These are phyloP conservation scores for Hippasteria phrygiana DNA, from an alignment of 53 echinoderm and acorn worm genomes.

Conservation along the genomic window DNA sequence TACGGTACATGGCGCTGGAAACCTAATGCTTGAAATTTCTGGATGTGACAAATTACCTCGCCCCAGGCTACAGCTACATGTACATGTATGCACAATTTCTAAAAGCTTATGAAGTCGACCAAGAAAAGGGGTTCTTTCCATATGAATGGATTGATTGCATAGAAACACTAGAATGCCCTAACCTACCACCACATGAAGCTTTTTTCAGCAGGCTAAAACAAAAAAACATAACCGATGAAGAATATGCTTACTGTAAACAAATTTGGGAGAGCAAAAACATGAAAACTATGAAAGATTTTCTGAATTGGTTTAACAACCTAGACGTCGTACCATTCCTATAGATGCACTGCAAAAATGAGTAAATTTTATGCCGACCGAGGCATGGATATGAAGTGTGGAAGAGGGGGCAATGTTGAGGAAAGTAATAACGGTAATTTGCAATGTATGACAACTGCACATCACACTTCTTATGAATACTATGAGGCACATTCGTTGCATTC, in stretches of 20 bases:
- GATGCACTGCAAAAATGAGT: constrained; percentile 68
- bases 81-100: constrained; percentile 63
- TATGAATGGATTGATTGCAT: constrained; percentile 68
- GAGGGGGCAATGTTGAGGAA: too few species aligned
- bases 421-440: too few species aligned
- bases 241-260: constrained; percentile 50
- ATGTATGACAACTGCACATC: too few species aligned
- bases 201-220: constrained; percentile 54
- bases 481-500: too few species aligned
- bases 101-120: constrained; percentile 50
- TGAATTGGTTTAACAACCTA: constrained; percentile 66
- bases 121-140: constrained; percentile 61
- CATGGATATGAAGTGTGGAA: too few species aligned
- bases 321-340: constrained; percentile 70
- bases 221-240: constrained; percentile 10
- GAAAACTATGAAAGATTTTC: constrained; percentile 58
- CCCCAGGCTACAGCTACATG: too few species aligned
- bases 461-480: too few species aligned
- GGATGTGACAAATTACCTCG: too few species aligned
- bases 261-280: constrained; percentile 51
- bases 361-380: too few species aligned
- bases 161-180: constrained; percentile 51
- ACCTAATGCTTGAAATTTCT: too few species aligned
- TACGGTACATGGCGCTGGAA: constrained; percentile 52
- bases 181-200: too few species aligned